Conservation (phyloP, 2,888 invertebrate species). For the Himalopsyche kuldschensis region DNA sequence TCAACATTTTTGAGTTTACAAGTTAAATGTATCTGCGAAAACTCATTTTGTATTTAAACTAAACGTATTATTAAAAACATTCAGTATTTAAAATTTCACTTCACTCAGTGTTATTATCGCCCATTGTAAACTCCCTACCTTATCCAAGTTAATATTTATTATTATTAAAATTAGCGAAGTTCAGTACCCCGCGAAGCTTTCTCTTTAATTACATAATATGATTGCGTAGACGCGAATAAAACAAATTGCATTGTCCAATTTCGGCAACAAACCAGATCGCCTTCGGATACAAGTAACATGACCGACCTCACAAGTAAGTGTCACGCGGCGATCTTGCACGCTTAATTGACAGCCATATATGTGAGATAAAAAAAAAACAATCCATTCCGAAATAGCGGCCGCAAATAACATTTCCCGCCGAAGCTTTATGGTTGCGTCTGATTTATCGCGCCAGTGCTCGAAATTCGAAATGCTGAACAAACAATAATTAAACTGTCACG, state of each 20-base stretch:
- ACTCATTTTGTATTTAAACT: too few relatives aligned
- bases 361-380: neutral
- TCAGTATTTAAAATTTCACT: too few relatives aligned
- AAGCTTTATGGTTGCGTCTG: neutral
- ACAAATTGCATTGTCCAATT: neutral
- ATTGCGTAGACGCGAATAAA: neutral
- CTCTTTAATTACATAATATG: neutral
- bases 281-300: neutral
- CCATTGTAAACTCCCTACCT: too few relatives aligned
- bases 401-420: neutral
- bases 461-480: neutral
- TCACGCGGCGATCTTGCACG: neutral
- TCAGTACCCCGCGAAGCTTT: neutral
- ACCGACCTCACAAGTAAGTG: neutral
- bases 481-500: constrained; percentile 6
- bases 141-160: too few relatives aligned
- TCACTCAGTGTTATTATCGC: too few relatives aligned
- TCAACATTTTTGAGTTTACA: too few relatives aligned
- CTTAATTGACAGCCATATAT: neutral
- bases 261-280: neutral
- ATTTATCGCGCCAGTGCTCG: neutral
- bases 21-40: too few relatives aligned
- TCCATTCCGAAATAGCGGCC: neutral
- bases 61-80: too few relatives aligned
- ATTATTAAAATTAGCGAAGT: too few relatives aligned